Evolutionary conservation across 2,113 vertebrate genomes (phyloP).

Genomic region (Alosa alosa): DNA sequence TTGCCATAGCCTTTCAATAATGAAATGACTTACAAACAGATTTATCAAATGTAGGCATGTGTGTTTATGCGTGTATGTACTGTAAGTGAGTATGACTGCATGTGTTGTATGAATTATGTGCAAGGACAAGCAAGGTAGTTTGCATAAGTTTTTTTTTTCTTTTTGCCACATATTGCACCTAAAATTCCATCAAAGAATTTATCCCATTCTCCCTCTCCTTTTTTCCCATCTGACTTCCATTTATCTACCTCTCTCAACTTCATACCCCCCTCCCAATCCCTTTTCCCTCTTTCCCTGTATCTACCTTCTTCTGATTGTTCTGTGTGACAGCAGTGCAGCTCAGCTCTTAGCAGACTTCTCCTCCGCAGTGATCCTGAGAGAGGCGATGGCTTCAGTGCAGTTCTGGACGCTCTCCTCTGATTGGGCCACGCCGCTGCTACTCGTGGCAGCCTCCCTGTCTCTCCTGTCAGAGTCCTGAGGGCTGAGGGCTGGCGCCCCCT

Average conservation of each 20-base stretch:
- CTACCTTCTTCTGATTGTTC: background rate
- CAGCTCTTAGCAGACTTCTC: conserved; percentile 77
- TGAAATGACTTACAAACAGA: conserved; percentile 3
- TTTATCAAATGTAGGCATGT: conserved; percentile 9
- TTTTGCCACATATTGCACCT: conserved; percentile 72
- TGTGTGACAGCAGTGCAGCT: conserved; percentile 28
- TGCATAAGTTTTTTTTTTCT: conserved; percentile 67
- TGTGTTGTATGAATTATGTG: conserved; percentile 57
- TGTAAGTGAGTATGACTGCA: conserved; percentile 33
- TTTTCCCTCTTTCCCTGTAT: background rate
- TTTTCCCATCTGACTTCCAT: background rate
- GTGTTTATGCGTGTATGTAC: conserved; percentile 24
- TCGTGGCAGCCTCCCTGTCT: background rate
- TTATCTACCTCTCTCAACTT: background rate
- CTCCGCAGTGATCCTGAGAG: conserved; percentile 90
- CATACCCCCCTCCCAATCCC: background rate
- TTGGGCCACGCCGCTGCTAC: conserved; percentile 66
- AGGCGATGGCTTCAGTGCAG: conserved; percentile 97
- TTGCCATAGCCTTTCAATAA: conserved; percentile 6
- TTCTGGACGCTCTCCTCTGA: conserved; percentile 94
- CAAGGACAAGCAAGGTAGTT: conserved; percentile 70
- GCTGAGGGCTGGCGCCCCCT: conserved; percentile 49
- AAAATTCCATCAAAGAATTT: conserved; percentile 28
- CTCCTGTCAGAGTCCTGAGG: background rate
- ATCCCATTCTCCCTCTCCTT: background rate